phyloP scores from a whole-genome alignment of 2,797 vertebrate genomes.

The Sciaenops ocellatus region DNA sequence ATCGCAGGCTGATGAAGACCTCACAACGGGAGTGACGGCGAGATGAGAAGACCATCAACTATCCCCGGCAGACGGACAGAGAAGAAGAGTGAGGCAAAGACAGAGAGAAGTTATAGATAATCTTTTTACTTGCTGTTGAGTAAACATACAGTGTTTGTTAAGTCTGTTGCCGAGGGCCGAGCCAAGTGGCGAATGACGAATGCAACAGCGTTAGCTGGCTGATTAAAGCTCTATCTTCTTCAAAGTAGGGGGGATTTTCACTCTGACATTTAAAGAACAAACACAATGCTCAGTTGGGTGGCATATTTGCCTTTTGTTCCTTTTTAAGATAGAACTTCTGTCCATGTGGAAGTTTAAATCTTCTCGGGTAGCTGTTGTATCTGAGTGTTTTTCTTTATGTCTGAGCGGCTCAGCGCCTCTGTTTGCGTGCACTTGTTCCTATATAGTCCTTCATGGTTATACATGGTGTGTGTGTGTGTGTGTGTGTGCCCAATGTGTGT shows the following conservation, averaged over 20 bases:
- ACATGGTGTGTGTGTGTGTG: constrained; percentile 47
- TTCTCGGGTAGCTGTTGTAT: constrained; percentile 71
- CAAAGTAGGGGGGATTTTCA: constrained; percentile 83
- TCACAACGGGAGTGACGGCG: constrained; percentile 51
- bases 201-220: constrained; percentile 70
- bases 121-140: constrained; percentile 71
- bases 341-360: constrained; percentile 82
- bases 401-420: constrained; percentile 43
- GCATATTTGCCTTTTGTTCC: constrained; percentile 83
- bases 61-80: constrained; percentile 40
- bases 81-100: constrained; percentile 32
- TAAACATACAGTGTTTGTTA: constrained; percentile 76
- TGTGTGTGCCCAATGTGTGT: constrained; percentile 63
- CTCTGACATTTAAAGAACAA: constrained; percentile 88
- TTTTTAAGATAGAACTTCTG: constrained; percentile 85
- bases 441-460: constrained; percentile 41
- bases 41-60: constrained; percentile 46
- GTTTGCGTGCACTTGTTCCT: constrained; percentile 49
- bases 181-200: constrained; percentile 67
- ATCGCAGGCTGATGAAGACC: constrained; percentile 60
- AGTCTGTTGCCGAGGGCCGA: constrained; percentile 66
- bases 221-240: constrained; percentile 80
- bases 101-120: constrained; percentile 68
- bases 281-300: constrained; percentile 84
- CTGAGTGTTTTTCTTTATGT: constrained; percentile 56